Evolutionary conservation across 1,140 invertebrate species (phyloP), one percentile per base, ranked within the genome.

Genomic region (Trichogramma pretiosum): DNA sequence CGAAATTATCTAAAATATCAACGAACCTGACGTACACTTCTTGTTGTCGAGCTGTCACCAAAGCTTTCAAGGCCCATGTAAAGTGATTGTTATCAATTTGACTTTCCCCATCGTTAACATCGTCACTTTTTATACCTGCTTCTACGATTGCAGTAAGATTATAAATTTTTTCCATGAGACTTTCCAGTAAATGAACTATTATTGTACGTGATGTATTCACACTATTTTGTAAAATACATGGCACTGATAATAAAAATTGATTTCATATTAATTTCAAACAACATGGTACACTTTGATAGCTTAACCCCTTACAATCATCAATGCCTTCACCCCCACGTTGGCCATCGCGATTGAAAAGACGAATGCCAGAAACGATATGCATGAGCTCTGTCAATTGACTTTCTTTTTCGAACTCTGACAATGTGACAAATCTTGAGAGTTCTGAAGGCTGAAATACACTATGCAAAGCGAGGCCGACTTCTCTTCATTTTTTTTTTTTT

Each of bases 371-470:
- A 0, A 80, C 74, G 32, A 82, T 70, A 42, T 73, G 70, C 58
- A 75, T 65, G 21, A 83, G 56, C 51, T 82, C 75, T 26, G 67
- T 62, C 8, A 83, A 49, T 28, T 79, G 74, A 10, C 63, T 62
- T 54, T 72, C 61, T 57, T 75, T 78, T 38, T 77, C 75, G 32
- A 57, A 52, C 48, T 73, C 73, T 2, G 75, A 70, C 30, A 82
- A 58, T 13, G 70, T 63, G 26, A 82, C 70, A 53, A 85, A 87
- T 5, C 76, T 68, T 34, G 74, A 74, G 11, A 87, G 59, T 56
- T 88, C 86, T 2, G 78, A 76, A 39, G 78, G 71, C 5, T 80
- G 77, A 57, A 86, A 83, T 7, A 88, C 77, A 62, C 84, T 87
- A 57, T 84, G 81, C 13, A 87, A 61, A 0, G 84, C 82, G 28